phyloP scores from a whole-genome alignment of 2,888 invertebrate genomes.

The Tanypteryx hageni region DNA sequence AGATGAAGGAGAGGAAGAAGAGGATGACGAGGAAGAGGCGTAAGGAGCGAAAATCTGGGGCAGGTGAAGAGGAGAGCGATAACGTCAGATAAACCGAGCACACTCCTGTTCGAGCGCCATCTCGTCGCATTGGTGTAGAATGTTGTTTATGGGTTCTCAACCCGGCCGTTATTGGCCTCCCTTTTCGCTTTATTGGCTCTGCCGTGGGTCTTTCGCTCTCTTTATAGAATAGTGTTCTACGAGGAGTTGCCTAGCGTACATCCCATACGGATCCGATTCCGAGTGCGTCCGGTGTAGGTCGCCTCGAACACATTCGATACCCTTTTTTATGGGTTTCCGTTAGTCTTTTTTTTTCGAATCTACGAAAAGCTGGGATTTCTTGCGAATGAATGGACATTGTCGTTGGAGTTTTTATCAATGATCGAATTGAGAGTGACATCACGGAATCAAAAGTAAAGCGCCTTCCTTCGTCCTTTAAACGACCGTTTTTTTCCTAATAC shows the following conservation, averaged over 20 bases:
- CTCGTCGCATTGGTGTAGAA: background rate
- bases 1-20: background rate
- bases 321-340: too few species aligned
- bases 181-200: conserved; percentile 25
- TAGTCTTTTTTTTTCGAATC: too few species aligned
- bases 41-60: background rate
- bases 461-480: too few species aligned
- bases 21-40: background rate
- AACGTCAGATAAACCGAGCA: conserved; percentile 33
- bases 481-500: too few species aligned
- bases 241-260: background rate
- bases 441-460: too few species aligned
- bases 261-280: too few species aligned
- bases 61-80: conserved; percentile 49
- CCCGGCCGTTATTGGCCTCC: background rate
- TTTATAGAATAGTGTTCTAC: background rate
- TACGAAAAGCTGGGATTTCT: too few species aligned
- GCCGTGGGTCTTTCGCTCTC: background rate
- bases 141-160: conserved; percentile 29
- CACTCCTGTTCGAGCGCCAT: conserved; percentile 25
- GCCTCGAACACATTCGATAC: too few species aligned
- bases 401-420: too few species aligned
- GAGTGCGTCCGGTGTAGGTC: too few species aligned
- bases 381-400: too few species aligned
- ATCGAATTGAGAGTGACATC: too few species aligned